Conservation (phyloP, 2,888 invertebrate genomes). For the Diarsia brunnea region DNA sequence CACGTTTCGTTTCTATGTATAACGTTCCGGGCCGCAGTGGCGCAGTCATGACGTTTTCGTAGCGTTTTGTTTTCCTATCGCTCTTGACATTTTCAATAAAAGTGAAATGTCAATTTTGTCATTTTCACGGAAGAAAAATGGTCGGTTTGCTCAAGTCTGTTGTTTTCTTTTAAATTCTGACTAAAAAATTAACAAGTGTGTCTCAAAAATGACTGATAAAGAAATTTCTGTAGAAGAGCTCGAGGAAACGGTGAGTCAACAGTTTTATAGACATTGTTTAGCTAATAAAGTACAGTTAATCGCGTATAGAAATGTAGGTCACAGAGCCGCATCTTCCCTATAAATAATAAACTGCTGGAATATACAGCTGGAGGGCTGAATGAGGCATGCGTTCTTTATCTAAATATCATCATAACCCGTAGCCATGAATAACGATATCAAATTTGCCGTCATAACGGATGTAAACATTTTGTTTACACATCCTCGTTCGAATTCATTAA, state of each 20-base stretch:
- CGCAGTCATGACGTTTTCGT: neutral
- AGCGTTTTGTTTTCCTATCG: conserved; percentile 47
- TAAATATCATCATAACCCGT: conserved; percentile 4
- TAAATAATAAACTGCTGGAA: conserved; percentile 68
- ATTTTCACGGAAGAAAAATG: conserved; percentile 74
- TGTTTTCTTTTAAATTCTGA: conserved; percentile 72
- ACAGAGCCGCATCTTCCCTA: conserved; percentile 76
- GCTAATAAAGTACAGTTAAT: conserved; percentile 54
- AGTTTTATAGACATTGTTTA: conserved; percentile 39
- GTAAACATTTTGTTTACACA: conserved; percentile 60
- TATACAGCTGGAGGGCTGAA: conserved; percentile 43
- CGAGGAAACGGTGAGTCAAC: conserved; percentile 84
- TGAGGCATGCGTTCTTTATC: neutral
- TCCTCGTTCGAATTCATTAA: conserved; percentile 32
- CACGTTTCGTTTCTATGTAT: conserved; percentile 39
- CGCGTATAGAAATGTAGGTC: conserved; percentile 76
- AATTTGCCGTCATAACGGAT: neutral
- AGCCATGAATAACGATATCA: neutral
- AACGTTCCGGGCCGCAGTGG: neutral
- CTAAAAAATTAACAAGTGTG: conserved; percentile 70
- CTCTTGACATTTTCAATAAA: conserved; percentile 55
- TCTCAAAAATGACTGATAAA: conserved; percentile 82
- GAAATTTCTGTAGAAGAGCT: conserved; percentile 85
- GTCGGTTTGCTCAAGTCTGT: conserved; percentile 69
- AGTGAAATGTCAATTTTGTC: conserved; percentile 58